Conservation (phyloP, 2,888 invertebrate species). For the Orthosia gothica region DNA sequence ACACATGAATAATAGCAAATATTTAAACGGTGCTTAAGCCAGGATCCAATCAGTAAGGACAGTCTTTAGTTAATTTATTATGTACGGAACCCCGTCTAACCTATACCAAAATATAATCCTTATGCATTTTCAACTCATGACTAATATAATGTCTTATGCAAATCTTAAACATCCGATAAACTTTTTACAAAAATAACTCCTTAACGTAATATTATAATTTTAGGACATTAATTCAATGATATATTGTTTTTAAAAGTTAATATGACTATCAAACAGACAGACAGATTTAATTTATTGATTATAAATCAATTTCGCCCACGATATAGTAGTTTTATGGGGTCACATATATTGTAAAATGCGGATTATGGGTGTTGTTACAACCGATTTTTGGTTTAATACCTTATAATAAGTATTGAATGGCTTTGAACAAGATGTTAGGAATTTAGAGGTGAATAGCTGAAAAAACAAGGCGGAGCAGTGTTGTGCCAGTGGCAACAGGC, state of each 20-base stretch:
- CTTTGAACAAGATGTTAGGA: not conserved
- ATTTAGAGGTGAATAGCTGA: not conserved
- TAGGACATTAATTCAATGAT: slow-evolving; percentile 56
- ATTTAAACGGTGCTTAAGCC: not conserved
- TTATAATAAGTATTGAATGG: not conserved
- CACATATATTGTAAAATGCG: slow-evolving; percentile 48
- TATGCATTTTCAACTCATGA: slow-evolving; percentile 22
- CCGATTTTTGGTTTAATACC: not conserved
- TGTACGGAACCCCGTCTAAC: not conserved
- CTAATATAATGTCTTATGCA: slow-evolving; percentile 35
- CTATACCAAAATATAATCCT: not conserved
- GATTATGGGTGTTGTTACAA: slow-evolving; percentile 22
- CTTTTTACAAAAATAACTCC: slow-evolving; percentile 12
- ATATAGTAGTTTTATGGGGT: slow-evolving; percentile 18
- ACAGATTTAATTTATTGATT: slow-evolving; percentile 49
- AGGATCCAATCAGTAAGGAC: not conserved
- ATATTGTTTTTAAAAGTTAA: slow-evolving; percentile 57
- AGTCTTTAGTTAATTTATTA: not conserved
- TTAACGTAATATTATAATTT: slow-evolving; percentile 42
- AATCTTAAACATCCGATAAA: slow-evolving; percentile 24
- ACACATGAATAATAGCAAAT: no score
- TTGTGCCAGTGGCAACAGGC: not conserved
- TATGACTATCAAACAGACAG: slow-evolving; percentile 32
- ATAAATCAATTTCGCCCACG: slow-evolving; percentile 62
- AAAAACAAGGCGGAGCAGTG: not conserved